These are phyloP conservation scores for Melanostoma scalare DNA, from an alignment of 2,888 invertebrate species.

Conservation along the genomic window DNA sequence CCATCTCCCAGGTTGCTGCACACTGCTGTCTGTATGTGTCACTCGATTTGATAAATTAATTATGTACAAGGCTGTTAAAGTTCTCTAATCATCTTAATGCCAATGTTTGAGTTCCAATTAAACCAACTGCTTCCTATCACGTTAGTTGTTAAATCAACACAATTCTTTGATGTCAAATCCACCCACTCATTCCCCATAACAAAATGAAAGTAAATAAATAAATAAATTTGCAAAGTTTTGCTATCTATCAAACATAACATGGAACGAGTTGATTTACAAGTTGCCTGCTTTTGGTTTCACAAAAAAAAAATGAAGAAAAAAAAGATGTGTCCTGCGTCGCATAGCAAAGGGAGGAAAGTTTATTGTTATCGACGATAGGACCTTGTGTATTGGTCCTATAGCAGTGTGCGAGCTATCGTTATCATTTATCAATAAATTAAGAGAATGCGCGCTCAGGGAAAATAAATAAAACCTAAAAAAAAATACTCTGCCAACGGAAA, in stretches of 20 bases:
- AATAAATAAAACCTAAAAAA: conserved; percentile 29
- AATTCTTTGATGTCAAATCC: not conserved
- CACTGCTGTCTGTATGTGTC: conserved; percentile 26
- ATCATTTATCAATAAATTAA: conserved; percentile 39
- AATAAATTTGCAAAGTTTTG: conserved; percentile 31
- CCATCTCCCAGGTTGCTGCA: conserved; percentile 4
- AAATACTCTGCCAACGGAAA: conserved; percentile 13
- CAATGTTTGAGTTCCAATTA: conserved; percentile 53
- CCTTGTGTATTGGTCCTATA: conserved; percentile 10
- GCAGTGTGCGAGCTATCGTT: conserved; percentile 13
- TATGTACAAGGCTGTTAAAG: conserved; percentile 23
- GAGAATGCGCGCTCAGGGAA: conserved; percentile 27
- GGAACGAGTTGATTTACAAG: conserved; percentile 19
- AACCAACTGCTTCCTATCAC: conserved; percentile 41
- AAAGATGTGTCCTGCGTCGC: not conserved
- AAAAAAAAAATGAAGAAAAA: conserved; percentile 2
- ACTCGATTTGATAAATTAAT: conserved; percentile 30
- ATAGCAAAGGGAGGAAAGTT: conserved; percentile 25
- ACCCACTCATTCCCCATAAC: not conserved
- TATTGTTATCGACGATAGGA: conserved; percentile 66
- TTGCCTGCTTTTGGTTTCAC: not conserved
- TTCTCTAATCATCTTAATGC: conserved; percentile 41
- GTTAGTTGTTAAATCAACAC: conserved; percentile 45
- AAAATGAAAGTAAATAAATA: conserved; percentile 20
- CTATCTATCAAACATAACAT: conserved; percentile 16